phyloP scores from a whole-genome alignment of 2,113 vertebrate genomes.

The Camelus dromedarius region DNA sequence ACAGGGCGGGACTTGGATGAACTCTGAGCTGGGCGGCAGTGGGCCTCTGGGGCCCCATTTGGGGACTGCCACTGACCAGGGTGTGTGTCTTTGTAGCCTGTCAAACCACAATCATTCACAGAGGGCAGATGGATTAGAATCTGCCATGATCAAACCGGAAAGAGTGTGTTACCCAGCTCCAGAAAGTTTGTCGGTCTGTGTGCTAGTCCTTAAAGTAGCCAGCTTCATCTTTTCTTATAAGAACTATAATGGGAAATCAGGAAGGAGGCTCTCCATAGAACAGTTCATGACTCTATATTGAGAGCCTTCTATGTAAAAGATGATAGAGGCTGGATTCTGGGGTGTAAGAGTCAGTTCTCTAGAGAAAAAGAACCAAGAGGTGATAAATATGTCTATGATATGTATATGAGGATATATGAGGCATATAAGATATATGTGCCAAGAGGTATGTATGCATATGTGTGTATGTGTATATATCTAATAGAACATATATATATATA shows the following conservation, averaged over 20 bases:
- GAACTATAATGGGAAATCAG: neutral
- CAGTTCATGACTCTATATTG: neutral
- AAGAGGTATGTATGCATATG: neutral
- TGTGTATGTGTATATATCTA: neutral
- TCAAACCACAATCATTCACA: conserved; percentile 3
- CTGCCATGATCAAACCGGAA: neutral
- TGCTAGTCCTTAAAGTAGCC: neutral
- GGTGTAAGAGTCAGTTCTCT: neutral
- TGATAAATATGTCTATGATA: neutral
- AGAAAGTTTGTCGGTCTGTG: neutral
- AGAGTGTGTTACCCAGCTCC: neutral
- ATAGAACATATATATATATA: neutral
- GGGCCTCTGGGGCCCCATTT: neutral
- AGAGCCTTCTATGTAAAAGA: neutral
- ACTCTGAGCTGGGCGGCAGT: neutral
- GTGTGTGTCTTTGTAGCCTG: neutral
- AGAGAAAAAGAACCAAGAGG: neutral
- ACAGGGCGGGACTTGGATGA: neutral
- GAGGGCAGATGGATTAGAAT: neutral
- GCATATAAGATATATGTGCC: neutral
- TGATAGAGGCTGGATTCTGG: neutral
- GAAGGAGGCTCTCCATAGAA: neutral
- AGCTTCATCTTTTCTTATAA: neutral
- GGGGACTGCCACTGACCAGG: neutral
- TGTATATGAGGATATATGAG: neutral